These are phyloP conservation scores for Callorhinus ursinus DNA, from an alignment of 2,113 vertebrate species.

Conservation along the genomic window DNA sequence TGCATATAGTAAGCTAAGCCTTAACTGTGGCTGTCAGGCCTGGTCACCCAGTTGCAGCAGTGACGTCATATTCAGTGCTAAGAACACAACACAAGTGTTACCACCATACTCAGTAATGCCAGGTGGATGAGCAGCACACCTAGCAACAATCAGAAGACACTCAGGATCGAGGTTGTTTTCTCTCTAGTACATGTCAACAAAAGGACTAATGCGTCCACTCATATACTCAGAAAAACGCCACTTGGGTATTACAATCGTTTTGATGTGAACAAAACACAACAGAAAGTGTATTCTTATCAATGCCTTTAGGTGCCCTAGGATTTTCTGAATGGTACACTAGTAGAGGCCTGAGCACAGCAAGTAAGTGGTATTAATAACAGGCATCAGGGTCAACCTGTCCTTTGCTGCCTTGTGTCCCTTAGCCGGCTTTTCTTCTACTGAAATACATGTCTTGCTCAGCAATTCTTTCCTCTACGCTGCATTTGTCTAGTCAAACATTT, in stretches of 20 bases:
- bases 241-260: not conserved
- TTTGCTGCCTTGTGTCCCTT: not conserved
- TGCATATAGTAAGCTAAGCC: not conserved
- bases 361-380: not conserved
- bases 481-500: not conserved
- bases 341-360: not conserved
- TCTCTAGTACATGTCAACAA: not conserved
- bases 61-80: not conserved
- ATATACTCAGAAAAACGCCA: not conserved
- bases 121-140: not conserved
- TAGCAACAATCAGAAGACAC: not conserved
- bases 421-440: not conserved
- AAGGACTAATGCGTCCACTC: not conserved
- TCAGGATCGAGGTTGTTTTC: not conserved
- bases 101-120: not conserved
- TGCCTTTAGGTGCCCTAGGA: not conserved
- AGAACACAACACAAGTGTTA: not conserved
- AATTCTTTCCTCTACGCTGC: not conserved
- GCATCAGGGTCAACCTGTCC: not conserved
- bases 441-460: not conserved
- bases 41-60: not conserved
- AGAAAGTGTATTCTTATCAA: not conserved
- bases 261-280: not conserved
- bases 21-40: not conserved
- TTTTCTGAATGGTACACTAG: not conserved